phyloP scores from a whole-genome alignment of 2,113 vertebrate genomes.

The Panthera tigris region DNA sequence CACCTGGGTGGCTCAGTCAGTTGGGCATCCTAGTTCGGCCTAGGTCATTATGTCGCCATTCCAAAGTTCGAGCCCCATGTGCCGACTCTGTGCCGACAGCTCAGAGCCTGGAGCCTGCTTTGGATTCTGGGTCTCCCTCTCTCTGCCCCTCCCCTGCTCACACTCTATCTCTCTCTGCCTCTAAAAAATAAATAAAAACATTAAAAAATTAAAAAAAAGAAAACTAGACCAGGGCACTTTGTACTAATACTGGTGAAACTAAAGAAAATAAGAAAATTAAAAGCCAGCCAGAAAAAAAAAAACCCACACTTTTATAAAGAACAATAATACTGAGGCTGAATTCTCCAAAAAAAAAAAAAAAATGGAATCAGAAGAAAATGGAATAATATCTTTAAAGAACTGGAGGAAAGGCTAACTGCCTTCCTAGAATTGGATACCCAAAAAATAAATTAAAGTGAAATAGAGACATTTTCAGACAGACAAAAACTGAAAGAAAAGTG shows the following conservation, averaged over 20 bases:
- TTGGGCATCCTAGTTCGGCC: no score
- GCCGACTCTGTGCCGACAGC: no score
- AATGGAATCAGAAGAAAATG: background rate
- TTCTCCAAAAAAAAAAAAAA: background rate
- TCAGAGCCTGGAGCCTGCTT: no score
- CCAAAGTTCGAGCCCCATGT: no score
- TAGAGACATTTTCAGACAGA: background rate
- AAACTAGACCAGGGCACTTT: background rate
- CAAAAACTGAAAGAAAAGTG: background rate
- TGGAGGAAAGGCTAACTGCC: background rate
- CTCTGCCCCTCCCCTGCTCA: no score
- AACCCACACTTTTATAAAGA: background rate
- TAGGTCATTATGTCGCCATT: no score
- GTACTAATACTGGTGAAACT: background rate
- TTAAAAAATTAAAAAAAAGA: background rate
- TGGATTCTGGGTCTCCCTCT: no score
- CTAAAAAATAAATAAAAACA: no score
- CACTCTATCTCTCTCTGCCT: no score
- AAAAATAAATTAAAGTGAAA: background rate
- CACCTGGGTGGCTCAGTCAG: no score
- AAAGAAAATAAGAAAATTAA: background rate
- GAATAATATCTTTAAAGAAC: background rate
- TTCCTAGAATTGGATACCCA: background rate
- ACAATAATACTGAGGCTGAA: background rate
- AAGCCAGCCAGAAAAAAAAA: background rate